Evolutionary conservation across 2,888 invertebrate species (phyloP), one percentile per base, ranked within the genome.

Genomic region (Chrysopilus asiliformis): DNA sequence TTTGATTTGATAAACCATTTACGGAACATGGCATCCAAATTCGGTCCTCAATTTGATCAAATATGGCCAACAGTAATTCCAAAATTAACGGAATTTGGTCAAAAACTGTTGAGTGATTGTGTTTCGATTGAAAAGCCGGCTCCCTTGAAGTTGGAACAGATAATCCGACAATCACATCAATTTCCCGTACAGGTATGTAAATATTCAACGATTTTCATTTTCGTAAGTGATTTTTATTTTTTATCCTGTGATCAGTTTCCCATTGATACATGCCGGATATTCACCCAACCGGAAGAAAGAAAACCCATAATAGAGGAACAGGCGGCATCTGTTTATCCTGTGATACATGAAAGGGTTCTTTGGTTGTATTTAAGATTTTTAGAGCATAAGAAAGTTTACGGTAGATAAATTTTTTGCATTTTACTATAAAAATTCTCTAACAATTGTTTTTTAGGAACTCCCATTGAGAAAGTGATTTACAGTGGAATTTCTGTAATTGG

Each of bases 271-370:
- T 60, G 60, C 15, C 53, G 57, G 2, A 50, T 58, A 1, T 24
- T 45, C 4, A 49, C 48, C 4, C 60, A 60, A 32, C 53, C 55
- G 0, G 41, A 43, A 35, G 42, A 43, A 9, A 52, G 55, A 2
- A 45, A 50, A 39, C 39, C 32, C 1, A 7, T 36, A 12, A 59
- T 64, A 32, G 44, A 50, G 18, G 32, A 53, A 31, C 57, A 64
- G 46, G 53, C 57, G 7, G 60, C 62, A 2, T 76, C 77, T 0
- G 72, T 69, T 1, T 80, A 80, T 53, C 79, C 80, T 1, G 43
- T 80, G 3, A 65, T 80, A 42, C 80, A 80, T 46, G 79, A 79
- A 51, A 66, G 74, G 32, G 72, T 72, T 8, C 43, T 80, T 3
- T 57, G 68, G 2, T 56, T 80, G 3, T 74, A 74, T 53, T 68